Percentiles rank a stretch among this genome's conserved stretches.
Conservation (phyloP, 2,797 vertebrate species). For the Melanotaenia boesemani region DNA sequence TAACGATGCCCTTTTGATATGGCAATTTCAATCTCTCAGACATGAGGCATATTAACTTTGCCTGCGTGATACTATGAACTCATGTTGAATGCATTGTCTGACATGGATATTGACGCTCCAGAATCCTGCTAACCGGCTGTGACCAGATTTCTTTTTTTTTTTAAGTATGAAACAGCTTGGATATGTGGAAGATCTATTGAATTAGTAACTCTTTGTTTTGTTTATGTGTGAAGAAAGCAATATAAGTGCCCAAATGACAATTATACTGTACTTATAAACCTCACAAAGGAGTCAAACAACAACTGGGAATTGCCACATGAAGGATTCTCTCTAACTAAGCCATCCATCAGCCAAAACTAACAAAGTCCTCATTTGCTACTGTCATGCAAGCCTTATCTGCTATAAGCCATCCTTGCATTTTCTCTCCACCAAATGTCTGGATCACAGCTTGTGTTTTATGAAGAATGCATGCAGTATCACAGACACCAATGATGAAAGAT, state of each 20-base stretch:
- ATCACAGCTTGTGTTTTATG: conserved; percentile 38
- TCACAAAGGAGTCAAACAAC: conserved; percentile 19
- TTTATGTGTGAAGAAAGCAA: neutral
- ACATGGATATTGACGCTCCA: conserved; percentile 3
- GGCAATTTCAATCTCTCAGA: conserved; percentile 7
- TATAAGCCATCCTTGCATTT: conserved; percentile 33
- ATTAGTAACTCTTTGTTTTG: neutral
- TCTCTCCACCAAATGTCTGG: conserved; percentile 45
- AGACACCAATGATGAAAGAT: conserved; percentile 51
- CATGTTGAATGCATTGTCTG: conserved; percentile 4
- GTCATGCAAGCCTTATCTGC: conserved; percentile 47
- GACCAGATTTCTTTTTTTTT: neutral
- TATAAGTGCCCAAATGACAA: conserved; percentile 8
- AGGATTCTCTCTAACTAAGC: conserved; percentile 36
- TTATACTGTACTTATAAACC: neutral
- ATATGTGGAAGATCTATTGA: neutral
- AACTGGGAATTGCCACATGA: conserved; percentile 42
- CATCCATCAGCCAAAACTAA: conserved; percentile 69
- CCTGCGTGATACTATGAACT: neutral
- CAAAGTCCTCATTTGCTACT: conserved; percentile 55
- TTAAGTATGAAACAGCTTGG: neutral
- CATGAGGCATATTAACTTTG: conserved; percentile 8
- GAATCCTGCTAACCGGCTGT: neutral
- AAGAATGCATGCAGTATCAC: conserved; percentile 50
- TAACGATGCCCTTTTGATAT: conserved; percentile 8